These are phyloP conservation scores for Perccottus glenii DNA, from an alignment of 2,113 vertebrate genomes.

Conservation along the genomic window DNA sequence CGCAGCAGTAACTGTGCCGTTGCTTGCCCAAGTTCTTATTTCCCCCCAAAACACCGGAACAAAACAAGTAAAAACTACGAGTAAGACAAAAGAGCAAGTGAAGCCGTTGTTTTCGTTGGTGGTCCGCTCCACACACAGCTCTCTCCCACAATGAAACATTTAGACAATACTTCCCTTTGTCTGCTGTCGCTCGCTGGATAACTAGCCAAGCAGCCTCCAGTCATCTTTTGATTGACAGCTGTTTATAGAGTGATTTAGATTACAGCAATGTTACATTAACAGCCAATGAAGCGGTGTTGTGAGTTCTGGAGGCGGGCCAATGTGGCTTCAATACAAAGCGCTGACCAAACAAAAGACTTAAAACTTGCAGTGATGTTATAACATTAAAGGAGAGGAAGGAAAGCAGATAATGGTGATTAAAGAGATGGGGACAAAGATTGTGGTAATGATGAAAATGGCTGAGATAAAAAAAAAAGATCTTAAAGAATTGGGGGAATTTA, in stretches of 20 bases:
- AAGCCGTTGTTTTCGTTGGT: conserved; percentile 55
- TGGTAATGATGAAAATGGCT: not conserved
- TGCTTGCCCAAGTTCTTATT: conserved; percentile 58
- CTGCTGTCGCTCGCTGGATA: conserved; percentile 30
- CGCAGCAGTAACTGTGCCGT: conserved; percentile 61
- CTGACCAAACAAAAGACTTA: conserved; percentile 7
- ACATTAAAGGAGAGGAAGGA: not conserved
- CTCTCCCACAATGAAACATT: conserved; percentile 28
- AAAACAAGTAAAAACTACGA: conserved; percentile 50
- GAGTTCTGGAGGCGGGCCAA: conserved; percentile 49
- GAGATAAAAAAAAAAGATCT: not conserved
- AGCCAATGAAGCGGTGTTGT: conserved; percentile 47
- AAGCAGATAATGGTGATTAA: not conserved
- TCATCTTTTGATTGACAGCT: conserved; percentile 52
- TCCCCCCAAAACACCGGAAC: conserved; percentile 27
- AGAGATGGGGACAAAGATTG: conserved; percentile 8
- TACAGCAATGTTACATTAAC: conserved; percentile 50
- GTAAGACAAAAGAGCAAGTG: conserved; percentile 59
- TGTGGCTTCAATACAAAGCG: conserved; percentile 12
- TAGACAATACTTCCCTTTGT: conserved; percentile 59
- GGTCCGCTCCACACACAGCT: conserved; percentile 39
- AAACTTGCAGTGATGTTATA: not conserved
- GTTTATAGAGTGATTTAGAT: conserved; percentile 46
- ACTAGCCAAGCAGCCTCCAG: conserved; percentile 32
- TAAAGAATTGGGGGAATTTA: not conserved